Conservation (phyloP, 1,140 invertebrate species). For the Brachionus rubens region DNA sequence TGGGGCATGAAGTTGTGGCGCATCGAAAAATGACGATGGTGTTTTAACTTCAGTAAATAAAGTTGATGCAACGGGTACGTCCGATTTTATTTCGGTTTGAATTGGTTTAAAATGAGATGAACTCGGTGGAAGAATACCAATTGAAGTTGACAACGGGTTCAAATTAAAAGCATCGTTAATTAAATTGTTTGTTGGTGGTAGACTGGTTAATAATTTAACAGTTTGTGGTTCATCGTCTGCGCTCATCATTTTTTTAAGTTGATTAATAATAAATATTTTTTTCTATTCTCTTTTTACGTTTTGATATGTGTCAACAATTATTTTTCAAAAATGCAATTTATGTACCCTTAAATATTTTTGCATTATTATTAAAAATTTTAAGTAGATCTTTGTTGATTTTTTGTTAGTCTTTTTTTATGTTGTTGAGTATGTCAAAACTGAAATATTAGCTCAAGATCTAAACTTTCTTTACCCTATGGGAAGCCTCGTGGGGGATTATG, state of each 20-base stretch:
- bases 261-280: not conserved
- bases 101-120: conserved; percentile 36
- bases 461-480: no score
- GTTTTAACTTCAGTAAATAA: not conserved
- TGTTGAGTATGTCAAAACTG: no score
- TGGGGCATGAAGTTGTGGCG: not conserved
- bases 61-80: not conserved
- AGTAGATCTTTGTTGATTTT: not conserved
- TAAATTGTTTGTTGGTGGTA: conserved; percentile 21
- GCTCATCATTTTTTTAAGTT: conserved; percentile 34
- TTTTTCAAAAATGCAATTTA: not conserved
- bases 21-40: not conserved
- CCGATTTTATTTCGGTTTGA: not conserved
- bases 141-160: conserved; percentile 24
- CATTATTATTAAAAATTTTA: not conserved
- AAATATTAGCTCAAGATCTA: no score
- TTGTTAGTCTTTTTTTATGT: no score
- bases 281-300: not conserved
- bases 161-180: conserved; percentile 34
- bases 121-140: conserved; percentile 13
- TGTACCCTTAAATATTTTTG: no score
- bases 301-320: conserved; percentile 14
- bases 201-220: not conserved
- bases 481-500: no score
- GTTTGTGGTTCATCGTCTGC: conserved; percentile 30